A percentile compares a stretch with the other conserved stretches of the same genome.
Conservation (phyloP, 2,888 invertebrate species). For the Tromatobia lineatoria region DNA sequence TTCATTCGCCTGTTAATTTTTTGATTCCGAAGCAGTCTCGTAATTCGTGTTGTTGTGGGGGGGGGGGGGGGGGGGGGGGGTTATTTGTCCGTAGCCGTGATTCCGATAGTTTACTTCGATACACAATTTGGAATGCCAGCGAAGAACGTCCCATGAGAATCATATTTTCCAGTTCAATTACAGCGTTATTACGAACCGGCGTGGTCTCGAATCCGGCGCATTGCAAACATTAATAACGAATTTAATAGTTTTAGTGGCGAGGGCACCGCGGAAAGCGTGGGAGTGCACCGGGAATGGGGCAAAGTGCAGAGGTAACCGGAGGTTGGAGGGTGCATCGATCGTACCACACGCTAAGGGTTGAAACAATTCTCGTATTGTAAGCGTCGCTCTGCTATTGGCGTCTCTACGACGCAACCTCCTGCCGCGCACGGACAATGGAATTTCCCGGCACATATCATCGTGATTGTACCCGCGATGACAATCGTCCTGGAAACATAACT, state of each 20-base stretch:
- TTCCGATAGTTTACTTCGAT: slow-evolving; percentile 42
- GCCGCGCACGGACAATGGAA: slow-evolving; percentile 15
- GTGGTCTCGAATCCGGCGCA: slow-evolving; percentile 22
- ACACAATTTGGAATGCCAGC: slow-evolving; percentile 37
- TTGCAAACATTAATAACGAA: slow-evolving; percentile 54
- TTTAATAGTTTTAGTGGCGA: slow-evolving; percentile 51
- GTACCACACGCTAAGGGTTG: slow-evolving; percentile 22
- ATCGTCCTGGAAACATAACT: slow-evolving; percentile 28
- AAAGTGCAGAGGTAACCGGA: not conserved
- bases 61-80: too few relatives aligned
- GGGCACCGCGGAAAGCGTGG: slow-evolving; percentile 3
- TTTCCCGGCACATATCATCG: slow-evolving; percentile 29
- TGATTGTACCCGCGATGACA: slow-evolving; percentile 33
- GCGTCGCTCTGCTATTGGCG: slow-evolving; percentile 26
- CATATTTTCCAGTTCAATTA: slow-evolving; percentile 58
- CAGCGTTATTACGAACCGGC: slow-evolving; percentile 48
- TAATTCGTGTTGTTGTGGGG: not conserved
- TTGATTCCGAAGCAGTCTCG: not conserved
- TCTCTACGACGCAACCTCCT: slow-evolving; percentile 16
- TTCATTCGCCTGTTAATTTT: not conserved
- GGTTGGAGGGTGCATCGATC: slow-evolving; percentile 21
- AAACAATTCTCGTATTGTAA: slow-evolving; percentile 40
- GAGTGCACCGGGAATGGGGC: slow-evolving; percentile 15
- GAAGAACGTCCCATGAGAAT: slow-evolving; percentile 31
- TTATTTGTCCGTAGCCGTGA: slow-evolving; percentile 17